Evolutionary conservation across 2,797 vertebrate genomes (phyloP), one percentile per base, ranked within the genome.

Genomic region (Pterois miles): DNA sequence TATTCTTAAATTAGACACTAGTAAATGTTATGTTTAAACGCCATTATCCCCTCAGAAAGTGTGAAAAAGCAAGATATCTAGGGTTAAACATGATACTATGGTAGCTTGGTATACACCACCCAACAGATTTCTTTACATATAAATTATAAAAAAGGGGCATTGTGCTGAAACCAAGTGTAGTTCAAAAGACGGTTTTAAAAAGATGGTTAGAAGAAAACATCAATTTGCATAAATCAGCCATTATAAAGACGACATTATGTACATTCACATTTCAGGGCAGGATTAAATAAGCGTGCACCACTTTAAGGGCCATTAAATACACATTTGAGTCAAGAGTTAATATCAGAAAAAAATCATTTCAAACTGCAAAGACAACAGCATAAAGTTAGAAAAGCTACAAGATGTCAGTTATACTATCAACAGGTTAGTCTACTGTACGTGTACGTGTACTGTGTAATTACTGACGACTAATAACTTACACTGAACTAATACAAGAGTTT

Each of bases 101-200:
- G 5, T 2, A 7, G 40, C 29, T 36, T 38, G 27, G 18, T 50
- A 38, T 11, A 22, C 13, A 36, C n/a, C 29, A 23, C 27, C 14
- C 2, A 8, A 29, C 33, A 20, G 12, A 46, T 36, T 48, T 69
- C 18, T 18, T 52, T 9, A 63, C 27, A 58, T 10, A 27, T 34
- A 14, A 23, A 16, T 27, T 7, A 52, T 22, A 48, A 52, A 31
- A 31, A 60, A n/a, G 40, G 5, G 2, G 11, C 29, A 11, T 70
- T 25, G 54, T 25, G 50, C 29, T 74, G 25, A 84, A 76, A 79
- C 59, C 23, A 43, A 64, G 64, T 74, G 78, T 80, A 80, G 80
- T 85, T 87, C 63, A 81, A 65, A 60, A 31, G 52, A 23, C 1
- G 20, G 20, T 8, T 56, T 63, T 2, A 57, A 57, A 68, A 29